Evolutionary conservation across 1,140 invertebrate species (phyloP), one percentile per base, ranked within the genome.

Genomic region (Sinonovacula constricta): DNA sequence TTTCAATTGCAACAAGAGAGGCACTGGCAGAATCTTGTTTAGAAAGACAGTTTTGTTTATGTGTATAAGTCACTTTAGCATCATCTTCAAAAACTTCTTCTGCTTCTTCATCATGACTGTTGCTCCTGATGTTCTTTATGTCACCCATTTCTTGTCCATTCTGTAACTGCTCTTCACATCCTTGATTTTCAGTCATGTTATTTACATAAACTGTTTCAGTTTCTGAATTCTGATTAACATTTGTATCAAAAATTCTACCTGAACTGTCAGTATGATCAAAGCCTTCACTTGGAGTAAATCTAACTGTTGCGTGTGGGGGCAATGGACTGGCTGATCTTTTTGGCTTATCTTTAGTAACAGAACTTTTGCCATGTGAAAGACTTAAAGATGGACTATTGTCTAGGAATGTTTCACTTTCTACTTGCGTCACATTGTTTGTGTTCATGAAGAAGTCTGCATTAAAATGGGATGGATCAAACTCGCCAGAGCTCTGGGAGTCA

Each of bases 211-310:
- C 53, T 0, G 26, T 10, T 15, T 51, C 45, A 22, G 1, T 4
- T 39, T 60, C 56, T 10, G 28, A 26, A n/a, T 71, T 57, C 15
- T 56, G 26, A 7, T 59, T n/a, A 15, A 22, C 22, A 26, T 72
- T 59, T 49, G 26, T 54, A 28, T 65, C 71, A 54, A 28, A 39
- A 31, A 22, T 24, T 7, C 56, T 51, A 31, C 54, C 60, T 54
- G 51, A 26, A 0, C 10, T 3, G 22, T 71, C 68, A 14, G 68
- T 57, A 34, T 34, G 60, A 4, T 74, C 71, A 74, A 74, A 74
- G 0, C 71, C 71, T 26, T 65, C 49, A 65, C 71, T 74, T 22
- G 71, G 65, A 1, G 71, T 60, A 74, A 65, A 74, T 24, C 71
- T 63, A 12, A 1, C 3, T 22, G 22, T 30, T 63, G 36, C 10